Base-by-base conservation (phyloP, 2,113 vertebrate genomes). In the Podiceps cristatus region DNA sequence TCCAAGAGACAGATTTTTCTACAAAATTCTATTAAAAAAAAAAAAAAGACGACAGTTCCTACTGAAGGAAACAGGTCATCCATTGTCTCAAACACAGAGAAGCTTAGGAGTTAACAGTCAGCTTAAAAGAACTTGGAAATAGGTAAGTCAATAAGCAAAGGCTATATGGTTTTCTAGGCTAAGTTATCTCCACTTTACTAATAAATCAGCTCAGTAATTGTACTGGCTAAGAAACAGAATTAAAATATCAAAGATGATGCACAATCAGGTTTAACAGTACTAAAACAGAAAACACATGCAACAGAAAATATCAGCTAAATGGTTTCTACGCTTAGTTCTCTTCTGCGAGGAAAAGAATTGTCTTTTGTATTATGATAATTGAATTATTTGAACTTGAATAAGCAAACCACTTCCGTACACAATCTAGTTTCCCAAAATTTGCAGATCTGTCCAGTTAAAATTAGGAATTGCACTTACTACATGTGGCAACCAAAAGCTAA, bases 141-240 rank as follows among this genome's bases (percentile, higher is more conserved):
- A 89, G 59, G 0, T 55, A 52, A 73, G 35, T 27, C 28, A 82
- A 33, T 72, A 85, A 94, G 27, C 44, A 89, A 44, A 86, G 11
- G 23, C 13, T 93, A 23, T 35, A 49, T 27, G 31, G 76, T 72
- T 96, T 88, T 93, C 62, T 56, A 90, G 63, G 14, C 35, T 75
- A 75, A 72, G 19, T 85, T 76, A 90, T 33, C 49, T 56, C 28
- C 44, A 68, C 25, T 85, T 74, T 11, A 82, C 40, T 60, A 90
- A 73, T 92, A 81, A 80, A 33, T 86, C 72, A 90, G 24, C 29
- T 69, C 42, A 62, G 55, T 86, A 94, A 96, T 80, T 86, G 22
- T 63, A 94, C 58, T 87, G 76, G 47, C 35, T 87, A 78, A 91
- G 56, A 93, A 96, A 94, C 27, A 84, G 1, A 60, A 94, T 94